Conservation (phyloP, 2,888 invertebrate species). For the Xylota sylvarum region DNA sequence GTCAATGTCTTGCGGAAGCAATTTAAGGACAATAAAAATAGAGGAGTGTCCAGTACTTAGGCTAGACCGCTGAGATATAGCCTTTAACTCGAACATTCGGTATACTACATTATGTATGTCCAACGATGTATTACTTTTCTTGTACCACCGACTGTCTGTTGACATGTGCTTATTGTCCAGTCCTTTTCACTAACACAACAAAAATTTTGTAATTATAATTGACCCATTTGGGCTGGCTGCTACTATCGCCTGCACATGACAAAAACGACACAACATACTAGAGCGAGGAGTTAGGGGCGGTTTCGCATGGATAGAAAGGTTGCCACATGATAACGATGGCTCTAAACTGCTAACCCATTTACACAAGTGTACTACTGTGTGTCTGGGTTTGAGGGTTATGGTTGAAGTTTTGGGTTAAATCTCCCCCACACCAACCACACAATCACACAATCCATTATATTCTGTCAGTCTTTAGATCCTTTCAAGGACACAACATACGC, state of each 20-base stretch:
- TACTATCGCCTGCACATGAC: background rate
- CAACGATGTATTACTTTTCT: background rate
- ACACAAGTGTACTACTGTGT: conserved; percentile 19
- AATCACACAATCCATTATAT: conserved; percentile 44
- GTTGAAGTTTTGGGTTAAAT: conserved; percentile 58
- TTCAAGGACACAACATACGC: conserved; percentile 57
- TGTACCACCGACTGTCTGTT: conserved; percentile 15
- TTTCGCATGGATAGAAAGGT: conserved; percentile 6
- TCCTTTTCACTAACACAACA: conserved; percentile 33
- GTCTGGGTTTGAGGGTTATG: conserved; percentile 55
- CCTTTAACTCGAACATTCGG: too few species aligned
- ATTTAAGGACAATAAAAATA: too few species aligned
- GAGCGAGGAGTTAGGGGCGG: too few species aligned
- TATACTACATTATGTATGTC: too few species aligned
- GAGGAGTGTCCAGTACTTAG: too few species aligned
- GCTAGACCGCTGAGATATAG: too few species aligned
- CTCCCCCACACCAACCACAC: conserved; percentile 20
- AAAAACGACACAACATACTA: background rate
- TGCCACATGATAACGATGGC: conserved; percentile 41
- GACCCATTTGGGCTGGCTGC: conserved; percentile 46
- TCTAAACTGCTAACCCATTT: conserved; percentile 42
- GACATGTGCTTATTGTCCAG: conserved; percentile 15
- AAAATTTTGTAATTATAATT: conserved; percentile 49
- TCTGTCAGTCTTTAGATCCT: conserved; percentile 42
- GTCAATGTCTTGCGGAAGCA: too few species aligned